These are phyloP conservation scores for Malthinus seriepunctatus DNA, from an alignment of 2,888 invertebrate species.

Conservation along the genomic window DNA sequence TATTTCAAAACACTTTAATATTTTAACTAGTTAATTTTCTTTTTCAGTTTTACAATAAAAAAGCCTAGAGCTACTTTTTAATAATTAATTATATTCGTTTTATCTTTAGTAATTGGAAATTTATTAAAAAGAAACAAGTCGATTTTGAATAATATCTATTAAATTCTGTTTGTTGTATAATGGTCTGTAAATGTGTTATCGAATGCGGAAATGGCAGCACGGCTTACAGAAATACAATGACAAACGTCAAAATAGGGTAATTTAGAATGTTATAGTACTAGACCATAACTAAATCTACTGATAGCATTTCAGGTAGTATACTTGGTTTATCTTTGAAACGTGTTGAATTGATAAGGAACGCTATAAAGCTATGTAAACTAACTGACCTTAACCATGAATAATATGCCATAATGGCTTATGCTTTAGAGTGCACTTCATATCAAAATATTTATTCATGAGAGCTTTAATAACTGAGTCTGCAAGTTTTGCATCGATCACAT, in stretches of 20 bases:
- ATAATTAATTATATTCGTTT: too few species aligned
- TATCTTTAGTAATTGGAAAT: too few species aligned
- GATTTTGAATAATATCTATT: background rate
- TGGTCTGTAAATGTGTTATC: background rate
- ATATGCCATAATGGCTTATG: background rate
- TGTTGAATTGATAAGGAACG: constrained; percentile 3
- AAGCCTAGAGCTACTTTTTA: too few species aligned
- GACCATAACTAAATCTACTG: background rate
- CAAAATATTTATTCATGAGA: background rate
- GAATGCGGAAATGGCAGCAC: background rate
- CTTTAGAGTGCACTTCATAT: background rate
- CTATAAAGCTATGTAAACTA: background rate
- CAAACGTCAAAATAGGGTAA: background rate
- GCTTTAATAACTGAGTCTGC: background rate
- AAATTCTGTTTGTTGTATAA: background rate
- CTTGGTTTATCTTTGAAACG: constrained; percentile 3
- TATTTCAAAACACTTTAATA: too few species aligned
- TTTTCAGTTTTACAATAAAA: too few species aligned
- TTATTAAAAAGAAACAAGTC: too few species aligned
- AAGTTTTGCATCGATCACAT: too few species aligned
- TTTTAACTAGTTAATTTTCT: too few species aligned
- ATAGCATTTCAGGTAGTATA: constrained; percentile 1
- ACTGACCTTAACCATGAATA: constrained; percentile 5
- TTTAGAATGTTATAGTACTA: background rate
- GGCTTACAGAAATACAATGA: constrained; percentile 2